These are phyloP conservation scores for Bradynema listronoti DNA, from an alignment of 1,140 invertebrate genomes.

Conservation along the genomic window DNA sequence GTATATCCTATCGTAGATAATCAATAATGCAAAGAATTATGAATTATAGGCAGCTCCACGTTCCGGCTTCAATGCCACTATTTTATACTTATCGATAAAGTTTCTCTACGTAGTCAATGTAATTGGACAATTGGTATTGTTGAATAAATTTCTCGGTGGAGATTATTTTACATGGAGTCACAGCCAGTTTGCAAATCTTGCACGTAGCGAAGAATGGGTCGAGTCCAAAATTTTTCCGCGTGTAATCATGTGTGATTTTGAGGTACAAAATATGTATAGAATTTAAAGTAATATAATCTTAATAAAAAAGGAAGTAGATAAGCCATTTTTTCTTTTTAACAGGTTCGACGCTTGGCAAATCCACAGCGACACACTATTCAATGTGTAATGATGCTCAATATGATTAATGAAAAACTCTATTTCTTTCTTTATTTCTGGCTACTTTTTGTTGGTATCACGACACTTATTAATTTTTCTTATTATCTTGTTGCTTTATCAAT, in stretches of 20 bases:
- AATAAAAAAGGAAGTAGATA: too few relatives aligned
- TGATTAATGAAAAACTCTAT: slow-evolving; percentile 57
- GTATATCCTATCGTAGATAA: neutral
- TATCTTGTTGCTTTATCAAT: slow-evolving; percentile 39
- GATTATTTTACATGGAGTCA: slow-evolving; percentile 61
- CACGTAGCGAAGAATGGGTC: slow-evolving; percentile 37
- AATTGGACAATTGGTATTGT: slow-evolving; percentile 60
- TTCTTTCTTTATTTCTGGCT: slow-evolving; percentile 56
- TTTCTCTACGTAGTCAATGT: slow-evolving; percentile 60
- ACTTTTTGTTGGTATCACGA: slow-evolving; percentile 39
- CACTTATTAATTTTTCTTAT: slow-evolving; percentile 49
- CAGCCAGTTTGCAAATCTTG: slow-evolving; percentile 27
- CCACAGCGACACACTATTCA: slow-evolving; percentile 47
- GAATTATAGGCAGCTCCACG: slow-evolving; percentile 5
- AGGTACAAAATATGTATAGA: slow-evolving; percentile 11
- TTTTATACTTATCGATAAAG: slow-evolving; percentile 61
- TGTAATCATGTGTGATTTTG: slow-evolving; percentile 47
- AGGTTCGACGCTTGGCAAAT: slow-evolving; percentile 40
- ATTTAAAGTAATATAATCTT: neutral
- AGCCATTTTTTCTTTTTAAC: slow-evolving; percentile 7
- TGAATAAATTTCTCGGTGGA: slow-evolving; percentile 61
- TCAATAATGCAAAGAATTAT: neutral
- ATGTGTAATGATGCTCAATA: slow-evolving; percentile 56
- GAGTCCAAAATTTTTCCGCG: slow-evolving; percentile 44
- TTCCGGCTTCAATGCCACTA: slow-evolving; percentile 45